Base-by-base conservation (phyloP, 2,888 invertebrate genomes). In the Clepsis dumicolana region DNA sequence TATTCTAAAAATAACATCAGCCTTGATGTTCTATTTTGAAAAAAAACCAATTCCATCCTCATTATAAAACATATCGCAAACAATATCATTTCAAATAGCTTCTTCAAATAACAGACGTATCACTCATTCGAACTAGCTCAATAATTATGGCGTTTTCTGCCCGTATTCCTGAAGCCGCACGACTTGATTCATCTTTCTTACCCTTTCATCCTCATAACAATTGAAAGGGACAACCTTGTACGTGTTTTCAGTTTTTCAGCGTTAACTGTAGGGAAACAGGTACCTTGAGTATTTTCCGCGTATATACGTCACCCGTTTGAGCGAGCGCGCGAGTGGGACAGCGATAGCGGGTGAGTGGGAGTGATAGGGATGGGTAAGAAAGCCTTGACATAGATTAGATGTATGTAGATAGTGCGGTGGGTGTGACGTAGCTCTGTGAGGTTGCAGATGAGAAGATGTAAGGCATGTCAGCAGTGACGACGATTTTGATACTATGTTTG, bases 261-360 rank as follows among this genome's bases (percentile, higher is more conserved):
- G 21, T 56, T 29, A 68, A 73, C 63, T 74, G 69, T 73, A 71
- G 61, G 74, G 72, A 73, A 80, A 80, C 61, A 61, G 67, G 67
- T 63, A 77, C 84, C 83, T 82, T 80, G 79, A 80, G 76, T 77
- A 74, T 86, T 85, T 83, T 84, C 84, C 82, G 81, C 79, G 80
- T 78, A 77, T 81, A 78, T 81, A 79, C 81, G 81, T 84, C 84
- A 83, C 80, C 80, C 78, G 80, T 80, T 83, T 81, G 78, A 80
- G 80, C 79, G 77, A 77, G 78, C 63, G 80, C 67, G 72, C 24
- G 77, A 86, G 70, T 12, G 80, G 77, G 81, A 84, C n/a, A 59
- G 73, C 35, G 18, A 62, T 68, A 75, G 71, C 70, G 70, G 74
- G 63, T 72, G 75, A 74, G 77, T 74, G 73, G 56, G 80, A 62